A percentile compares a stretch with the other conserved stretches of the same genome.
Evolutionary conservation across 2,888 invertebrate species (phyloP).

Genomic region (Brenthis daphne): DNA sequence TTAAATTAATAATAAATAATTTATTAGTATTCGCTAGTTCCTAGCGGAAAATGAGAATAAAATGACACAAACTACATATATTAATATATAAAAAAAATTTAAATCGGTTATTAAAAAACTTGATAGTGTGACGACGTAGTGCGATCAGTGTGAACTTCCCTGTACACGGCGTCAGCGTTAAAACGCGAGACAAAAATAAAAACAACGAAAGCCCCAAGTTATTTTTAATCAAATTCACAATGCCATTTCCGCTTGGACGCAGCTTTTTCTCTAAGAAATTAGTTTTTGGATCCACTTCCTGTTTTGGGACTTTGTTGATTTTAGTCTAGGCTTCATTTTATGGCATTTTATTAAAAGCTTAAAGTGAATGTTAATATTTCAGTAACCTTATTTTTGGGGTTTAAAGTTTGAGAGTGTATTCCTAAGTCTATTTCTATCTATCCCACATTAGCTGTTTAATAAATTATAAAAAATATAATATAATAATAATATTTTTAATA

Average conservation of each 20-base stretch:
- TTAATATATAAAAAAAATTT: not conserved
- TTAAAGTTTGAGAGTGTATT: no score
- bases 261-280: slow-evolving; percentile 36
- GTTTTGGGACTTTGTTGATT: slow-evolving; percentile 16
- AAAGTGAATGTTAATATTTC: not conserved
- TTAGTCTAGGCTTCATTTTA: slow-evolving; percentile 7
- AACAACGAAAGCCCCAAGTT: slow-evolving; percentile 26
- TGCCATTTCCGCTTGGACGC: slow-evolving; percentile 31
- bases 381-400: not conserved
- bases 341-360: not conserved
- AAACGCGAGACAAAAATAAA: slow-evolving; percentile 18
- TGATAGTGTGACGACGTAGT: no score
- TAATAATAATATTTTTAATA: no score
- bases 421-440: no score
- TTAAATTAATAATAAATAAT: no score
- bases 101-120: no score
- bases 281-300: slow-evolving; percentile 31
- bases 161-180: slow-evolving; percentile 8
- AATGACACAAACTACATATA: no score
- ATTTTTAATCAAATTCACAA: slow-evolving; percentile 39
- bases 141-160: not conserved
- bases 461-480: no score
- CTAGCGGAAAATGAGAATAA: no score
- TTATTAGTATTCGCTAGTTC: no score
- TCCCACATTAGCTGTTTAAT: no score